phyloP scores from a whole-genome alignment of 2,888 invertebrate species.

The Aelia acuminata region DNA sequence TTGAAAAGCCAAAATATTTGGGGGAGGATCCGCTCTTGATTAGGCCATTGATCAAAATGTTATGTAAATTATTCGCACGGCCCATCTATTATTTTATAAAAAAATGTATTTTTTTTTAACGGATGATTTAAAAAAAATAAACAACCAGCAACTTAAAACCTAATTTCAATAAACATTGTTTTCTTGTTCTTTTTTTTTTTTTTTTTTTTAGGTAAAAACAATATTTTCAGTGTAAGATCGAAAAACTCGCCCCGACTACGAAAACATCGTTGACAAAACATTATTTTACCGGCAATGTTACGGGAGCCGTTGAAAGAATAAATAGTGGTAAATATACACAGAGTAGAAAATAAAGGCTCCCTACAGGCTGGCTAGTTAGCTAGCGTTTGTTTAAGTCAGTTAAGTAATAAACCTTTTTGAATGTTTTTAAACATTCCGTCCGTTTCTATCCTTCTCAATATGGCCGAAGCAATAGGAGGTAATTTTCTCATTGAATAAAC shows the following conservation, averaged over 20 bases:
- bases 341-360: background rate
- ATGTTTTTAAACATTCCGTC: background rate
- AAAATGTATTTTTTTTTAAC: background rate
- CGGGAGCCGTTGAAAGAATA: conserved; percentile 27
- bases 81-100: no score
- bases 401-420: conserved; percentile 24
- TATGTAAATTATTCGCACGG: no score
- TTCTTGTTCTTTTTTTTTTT: no score
- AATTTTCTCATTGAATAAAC: conserved; percentile 41
- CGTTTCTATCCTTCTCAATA: background rate
- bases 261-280: background rate
- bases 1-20: no score
- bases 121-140: background rate
- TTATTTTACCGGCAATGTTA: conserved; percentile 13
- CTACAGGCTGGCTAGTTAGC: conserved; percentile 15
- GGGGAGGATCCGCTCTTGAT: no score
- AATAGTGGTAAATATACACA: background rate
- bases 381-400: background rate
- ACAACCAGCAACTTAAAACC: background rate
- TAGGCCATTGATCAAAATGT: no score
- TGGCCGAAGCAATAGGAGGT: conserved; percentile 18
- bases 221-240: background rate
- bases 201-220: background rate
- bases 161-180: background rate
- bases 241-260: conserved; percentile 7